Conservation (phyloP, 2,888 invertebrate species). For the Drosophila histrio region DNA sequence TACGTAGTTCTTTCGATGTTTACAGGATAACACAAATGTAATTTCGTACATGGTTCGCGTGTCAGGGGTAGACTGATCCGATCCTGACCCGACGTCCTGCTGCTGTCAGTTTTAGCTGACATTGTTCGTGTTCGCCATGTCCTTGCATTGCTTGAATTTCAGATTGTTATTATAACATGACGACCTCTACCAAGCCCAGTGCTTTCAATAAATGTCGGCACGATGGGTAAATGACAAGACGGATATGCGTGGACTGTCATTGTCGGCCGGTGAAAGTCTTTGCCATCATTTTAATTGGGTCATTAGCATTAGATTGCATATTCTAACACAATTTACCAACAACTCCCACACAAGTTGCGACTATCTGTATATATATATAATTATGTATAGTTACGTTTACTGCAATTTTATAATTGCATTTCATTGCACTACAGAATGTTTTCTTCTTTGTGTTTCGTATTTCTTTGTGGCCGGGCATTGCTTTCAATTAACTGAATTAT, state of each 20-base stretch:
- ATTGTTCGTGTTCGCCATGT: slow-evolving; percentile 41
- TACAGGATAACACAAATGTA: slow-evolving; percentile 16
- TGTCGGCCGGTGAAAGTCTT: slow-evolving; percentile 51
- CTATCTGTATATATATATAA: slow-evolving; percentile 20
- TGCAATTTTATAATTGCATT: slow-evolving; percentile 52
- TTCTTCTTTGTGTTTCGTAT: not conserved
- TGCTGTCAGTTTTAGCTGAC: slow-evolving; percentile 12
- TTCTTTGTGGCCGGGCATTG: not conserved
- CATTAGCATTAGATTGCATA: slow-evolving; percentile 70
- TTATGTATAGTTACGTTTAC: slow-evolving; percentile 15
- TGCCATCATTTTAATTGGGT: slow-evolving; percentile 71
- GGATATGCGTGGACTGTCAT: not conserved
- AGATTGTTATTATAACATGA: slow-evolving; percentile 35
- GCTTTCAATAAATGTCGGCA: not conserved
- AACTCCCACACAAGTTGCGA: slow-evolving; percentile 1
- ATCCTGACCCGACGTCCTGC: slow-evolving; percentile 8
- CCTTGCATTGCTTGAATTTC: slow-evolving; percentile 59
- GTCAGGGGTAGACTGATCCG: slow-evolving; percentile 27
- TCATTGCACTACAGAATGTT: not conserved
- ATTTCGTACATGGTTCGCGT: slow-evolving; percentile 34
- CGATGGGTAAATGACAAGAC: slow-evolving; percentile 3
- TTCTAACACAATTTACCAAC: slow-evolving; percentile 43
- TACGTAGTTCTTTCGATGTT: not conserved
- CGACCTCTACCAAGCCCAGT: not conserved
- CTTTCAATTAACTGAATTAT: not conserved